These are phyloP conservation scores for Trididemnum clinides DNA, from an alignment of 23 tunicate species.

Conservation along the genomic window DNA sequence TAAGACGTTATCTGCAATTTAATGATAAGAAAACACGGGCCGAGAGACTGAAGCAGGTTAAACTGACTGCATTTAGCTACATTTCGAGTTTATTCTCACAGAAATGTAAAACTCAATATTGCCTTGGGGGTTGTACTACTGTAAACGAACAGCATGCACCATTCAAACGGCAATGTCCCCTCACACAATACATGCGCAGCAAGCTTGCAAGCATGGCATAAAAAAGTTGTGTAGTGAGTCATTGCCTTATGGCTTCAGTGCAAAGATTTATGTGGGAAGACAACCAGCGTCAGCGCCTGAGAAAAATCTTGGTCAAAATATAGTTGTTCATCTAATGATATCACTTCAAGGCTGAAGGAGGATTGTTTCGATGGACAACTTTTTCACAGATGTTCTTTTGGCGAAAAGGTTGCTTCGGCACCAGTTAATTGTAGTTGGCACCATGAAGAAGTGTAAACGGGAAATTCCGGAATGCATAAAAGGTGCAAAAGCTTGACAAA, in stretches of 20 bases:
- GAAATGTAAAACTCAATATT: neutral
- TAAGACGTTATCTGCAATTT: conserved; percentile 6
- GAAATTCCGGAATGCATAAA: conserved; percentile 3
- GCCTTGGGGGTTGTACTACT: conserved; percentile 1
- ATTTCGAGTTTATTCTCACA: neutral
- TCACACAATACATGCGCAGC: conserved; percentile 19
- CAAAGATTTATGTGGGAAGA: conserved; percentile 12
- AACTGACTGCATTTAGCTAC: conserved; percentile 9
- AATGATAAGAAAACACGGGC: conserved; percentile 2
- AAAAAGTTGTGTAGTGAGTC: conserved; percentile 6
- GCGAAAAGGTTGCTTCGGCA: conserved; percentile 8
- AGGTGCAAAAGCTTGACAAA: neutral
- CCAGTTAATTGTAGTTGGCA: neutral
- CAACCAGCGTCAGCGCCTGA: conserved; percentile 15
- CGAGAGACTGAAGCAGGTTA: too few relatives aligned
- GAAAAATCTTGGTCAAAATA: too few relatives aligned
- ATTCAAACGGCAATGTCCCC: conserved; percentile 9
- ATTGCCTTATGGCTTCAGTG: conserved; percentile 9
- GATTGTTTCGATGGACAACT: too few relatives aligned
- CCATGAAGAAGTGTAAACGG: conserved; percentile 6
- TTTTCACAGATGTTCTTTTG: neutral
- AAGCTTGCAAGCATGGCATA: conserved; percentile 7
- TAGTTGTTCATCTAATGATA: neutral
- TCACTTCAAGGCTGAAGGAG: conserved; percentile 15
- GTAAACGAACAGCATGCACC: conserved; percentile 10